Percentiles rank a stretch among this genome's conserved stretches.
Conservation (phyloP, 2,888 invertebrate species). For the Dione vanillae region DNA sequence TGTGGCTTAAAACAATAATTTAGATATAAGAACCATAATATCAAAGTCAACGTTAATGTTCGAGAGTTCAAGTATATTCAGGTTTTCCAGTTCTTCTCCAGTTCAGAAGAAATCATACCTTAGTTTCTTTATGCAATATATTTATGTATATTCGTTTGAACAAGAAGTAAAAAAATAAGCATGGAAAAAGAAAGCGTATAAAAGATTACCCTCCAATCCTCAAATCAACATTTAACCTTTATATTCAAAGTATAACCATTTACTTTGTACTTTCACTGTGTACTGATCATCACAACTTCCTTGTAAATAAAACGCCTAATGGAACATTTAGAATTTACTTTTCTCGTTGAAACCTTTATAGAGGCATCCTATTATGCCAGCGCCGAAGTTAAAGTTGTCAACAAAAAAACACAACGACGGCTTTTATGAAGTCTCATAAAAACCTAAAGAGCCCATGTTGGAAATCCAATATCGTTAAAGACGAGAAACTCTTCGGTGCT, state of each 20-base stretch:
- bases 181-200: neutral
- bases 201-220: neutral
- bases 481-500: constrained; percentile 27
- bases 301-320: constrained; percentile 30
- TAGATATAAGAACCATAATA: no score
- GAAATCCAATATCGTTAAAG: constrained; percentile 42
- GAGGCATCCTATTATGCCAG: constrained; percentile 32
- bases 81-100: no score
- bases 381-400: constrained; percentile 40
- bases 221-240: neutral
- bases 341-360: constrained; percentile 39
- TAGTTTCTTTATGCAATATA: no score
- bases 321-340: constrained; percentile 42
- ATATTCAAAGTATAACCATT: neutral
- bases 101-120: no score
- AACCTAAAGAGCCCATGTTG: constrained; percentile 40
- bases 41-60: no score
- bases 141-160: no score
- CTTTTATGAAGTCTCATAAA: constrained; percentile 46
- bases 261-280: neutral
- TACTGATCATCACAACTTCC: constrained; percentile 13
- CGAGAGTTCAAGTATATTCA: no score
- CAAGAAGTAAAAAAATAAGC: no score
- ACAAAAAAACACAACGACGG: constrained; percentile 42
- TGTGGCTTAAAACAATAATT: no score